phyloP scores from a whole-genome alignment of 2,113 vertebrate genomes.

The Crypturellus undulatus region DNA sequence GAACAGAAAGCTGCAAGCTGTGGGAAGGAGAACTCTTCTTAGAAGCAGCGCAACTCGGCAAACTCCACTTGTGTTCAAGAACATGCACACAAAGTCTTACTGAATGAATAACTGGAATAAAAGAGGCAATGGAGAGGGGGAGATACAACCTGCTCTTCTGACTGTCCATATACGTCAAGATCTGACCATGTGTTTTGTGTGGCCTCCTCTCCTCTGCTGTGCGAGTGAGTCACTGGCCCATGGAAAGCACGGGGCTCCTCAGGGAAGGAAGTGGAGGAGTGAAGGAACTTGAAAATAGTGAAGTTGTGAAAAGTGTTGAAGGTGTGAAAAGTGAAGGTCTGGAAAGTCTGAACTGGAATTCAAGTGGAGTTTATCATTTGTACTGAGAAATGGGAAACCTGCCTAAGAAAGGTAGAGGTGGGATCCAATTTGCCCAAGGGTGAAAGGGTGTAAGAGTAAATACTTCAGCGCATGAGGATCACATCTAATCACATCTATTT shows the following conservation, averaged over 20 bases:
- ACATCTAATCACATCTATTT: rapidly evolving
- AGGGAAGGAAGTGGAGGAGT: not conserved
- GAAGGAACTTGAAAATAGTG: too few species aligned
- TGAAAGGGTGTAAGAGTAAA: not conserved
- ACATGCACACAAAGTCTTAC: rapidly evolving
- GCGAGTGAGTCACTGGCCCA: rapidly evolving
- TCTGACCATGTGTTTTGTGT: not conserved
- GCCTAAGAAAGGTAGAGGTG: not conserved
- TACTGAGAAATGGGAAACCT: rapidly evolving
- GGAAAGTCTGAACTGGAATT: not conserved
- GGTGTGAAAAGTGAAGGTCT: too few species aligned
- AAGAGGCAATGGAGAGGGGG: too few species aligned
- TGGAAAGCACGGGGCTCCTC: rapidly evolving
- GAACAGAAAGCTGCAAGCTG: not conserved
- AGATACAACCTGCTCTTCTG: rapidly evolving
- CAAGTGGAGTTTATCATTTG: too few species aligned
- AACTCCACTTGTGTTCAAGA: not conserved
- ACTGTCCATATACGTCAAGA: rapidly evolving
- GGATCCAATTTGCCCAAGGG: rapidly evolving
- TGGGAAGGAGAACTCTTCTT: not conserved
- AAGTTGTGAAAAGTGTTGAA: too few species aligned
- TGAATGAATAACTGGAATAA: rapidly evolving
- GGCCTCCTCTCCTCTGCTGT: not conserved
- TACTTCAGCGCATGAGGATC: rapidly evolving
- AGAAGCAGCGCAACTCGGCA: rapidly evolving